phyloP scores from a whole-genome alignment of 2,888 invertebrate species.

The Timema cristinae region DNA sequence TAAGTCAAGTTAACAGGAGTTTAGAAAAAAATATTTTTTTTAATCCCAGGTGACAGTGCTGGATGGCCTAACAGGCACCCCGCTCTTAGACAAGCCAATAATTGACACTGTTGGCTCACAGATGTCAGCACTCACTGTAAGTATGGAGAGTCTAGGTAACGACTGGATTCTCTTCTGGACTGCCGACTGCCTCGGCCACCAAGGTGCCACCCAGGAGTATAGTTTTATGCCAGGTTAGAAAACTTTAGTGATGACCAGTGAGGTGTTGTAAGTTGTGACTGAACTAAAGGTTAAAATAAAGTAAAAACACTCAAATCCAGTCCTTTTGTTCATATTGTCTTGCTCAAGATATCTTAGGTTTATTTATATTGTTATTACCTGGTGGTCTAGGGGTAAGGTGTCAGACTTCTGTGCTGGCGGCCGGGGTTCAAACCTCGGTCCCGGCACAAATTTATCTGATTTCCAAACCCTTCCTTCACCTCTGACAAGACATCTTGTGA shows the following conservation, averaged over 20 bases:
- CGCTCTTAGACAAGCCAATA: slow-evolving; percentile 55
- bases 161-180: slow-evolving; percentile 78
- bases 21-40: slow-evolving; percentile 13
- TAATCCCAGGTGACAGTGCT: slow-evolving; percentile 35
- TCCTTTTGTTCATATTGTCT: no score
- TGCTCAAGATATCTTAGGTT: no score
- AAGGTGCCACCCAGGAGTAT: slow-evolving; percentile 46
- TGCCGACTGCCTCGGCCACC: slow-evolving; percentile 57
- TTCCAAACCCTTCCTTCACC: no score
- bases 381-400: no score
- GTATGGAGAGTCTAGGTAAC: slow-evolving; percentile 60
- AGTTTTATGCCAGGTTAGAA: slow-evolving; percentile 32
- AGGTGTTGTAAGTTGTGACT: no score
- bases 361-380: background rate
- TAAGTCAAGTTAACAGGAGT: slow-evolving; percentile 21
- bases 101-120: slow-evolving; percentile 58
- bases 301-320: no score
- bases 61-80: slow-evolving; percentile 59
- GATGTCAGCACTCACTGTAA: slow-evolving; percentile 55
- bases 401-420: no score
- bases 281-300: no score
- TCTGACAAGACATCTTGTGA: no score
- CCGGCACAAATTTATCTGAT: no score
- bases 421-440: no score
- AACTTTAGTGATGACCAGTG: no score